Conservation (phyloP, 1,140 invertebrate species). For the Rhyacophila brunnea region DNA sequence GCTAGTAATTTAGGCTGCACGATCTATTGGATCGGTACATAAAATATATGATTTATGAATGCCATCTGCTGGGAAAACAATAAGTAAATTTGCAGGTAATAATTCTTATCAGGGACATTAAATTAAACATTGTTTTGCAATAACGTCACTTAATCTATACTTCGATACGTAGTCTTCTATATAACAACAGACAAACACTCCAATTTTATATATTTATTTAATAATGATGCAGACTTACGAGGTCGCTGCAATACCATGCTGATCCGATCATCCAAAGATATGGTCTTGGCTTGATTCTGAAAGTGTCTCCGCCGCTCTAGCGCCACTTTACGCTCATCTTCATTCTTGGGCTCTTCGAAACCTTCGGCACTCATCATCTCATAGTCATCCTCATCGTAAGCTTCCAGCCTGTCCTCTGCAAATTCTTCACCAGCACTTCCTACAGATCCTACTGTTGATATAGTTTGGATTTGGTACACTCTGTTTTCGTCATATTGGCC, state of each 20-base stretch:
- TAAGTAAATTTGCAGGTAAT: too few species aligned
- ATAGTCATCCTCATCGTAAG: not conserved
- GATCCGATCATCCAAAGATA: constrained; percentile 33
- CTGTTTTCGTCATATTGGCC: not conserved
- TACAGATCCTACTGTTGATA: constrained; percentile 6
- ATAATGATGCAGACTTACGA: constrained; percentile 14
- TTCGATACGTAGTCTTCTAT: too few species aligned
- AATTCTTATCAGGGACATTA: too few species aligned
- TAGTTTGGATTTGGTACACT: constrained; percentile 29
- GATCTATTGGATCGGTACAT: too few species aligned
- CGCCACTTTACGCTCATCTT: not conserved
- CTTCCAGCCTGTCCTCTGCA: not conserved
- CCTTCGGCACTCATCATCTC: constrained; percentile 1
- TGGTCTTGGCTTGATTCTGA: constrained; percentile 6
- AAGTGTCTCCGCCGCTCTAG: constrained; percentile 1
- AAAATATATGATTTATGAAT: too few species aligned
- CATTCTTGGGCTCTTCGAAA: not conserved
- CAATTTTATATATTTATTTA: too few species aligned
- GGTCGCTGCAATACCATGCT: constrained; percentile 28
- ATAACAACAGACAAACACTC: too few species aligned
- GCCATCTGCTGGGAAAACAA: too few species aligned
- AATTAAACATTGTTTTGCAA: too few species aligned
- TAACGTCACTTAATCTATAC: too few species aligned
- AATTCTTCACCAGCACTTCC: not conserved
- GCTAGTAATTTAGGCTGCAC: too few species aligned